Conservation (phyloP, 2,797 vertebrate species). For the Acestrorhynchus altus region DNA sequence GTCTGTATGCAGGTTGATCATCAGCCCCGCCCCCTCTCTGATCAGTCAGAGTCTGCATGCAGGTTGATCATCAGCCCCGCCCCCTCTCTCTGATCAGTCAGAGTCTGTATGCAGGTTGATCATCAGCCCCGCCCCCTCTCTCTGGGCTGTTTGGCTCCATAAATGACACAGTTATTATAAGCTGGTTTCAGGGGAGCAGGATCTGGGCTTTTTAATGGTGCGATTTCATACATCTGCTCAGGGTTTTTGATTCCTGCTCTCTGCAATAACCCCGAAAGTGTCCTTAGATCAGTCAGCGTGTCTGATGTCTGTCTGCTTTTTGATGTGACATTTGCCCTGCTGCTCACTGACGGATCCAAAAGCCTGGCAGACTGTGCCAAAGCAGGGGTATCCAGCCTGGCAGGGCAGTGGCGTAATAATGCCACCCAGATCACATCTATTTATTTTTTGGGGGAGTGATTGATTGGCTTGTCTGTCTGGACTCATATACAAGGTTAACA, state of each 20-base stretch:
- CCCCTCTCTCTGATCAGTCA: too few relatives aligned
- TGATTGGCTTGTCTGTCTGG: neutral
- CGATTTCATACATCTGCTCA: neutral
- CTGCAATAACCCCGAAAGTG: slow-evolving; percentile 16
- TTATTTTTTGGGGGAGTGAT: neutral
- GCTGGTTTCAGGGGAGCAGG: too few relatives aligned
- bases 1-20: too few relatives aligned
- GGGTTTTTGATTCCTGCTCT: slow-evolving; percentile 3
- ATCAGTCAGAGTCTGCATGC: too few relatives aligned
- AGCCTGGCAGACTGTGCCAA: slow-evolving; percentile 50
- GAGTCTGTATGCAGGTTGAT: too few relatives aligned
- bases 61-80: too few relatives aligned
- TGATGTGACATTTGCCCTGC: slow-evolving; percentile 61
- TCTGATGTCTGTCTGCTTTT: slow-evolving; percentile 47
- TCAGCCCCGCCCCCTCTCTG: too few relatives aligned
- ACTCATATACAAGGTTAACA: neutral
- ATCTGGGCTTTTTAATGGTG: too few relatives aligned
- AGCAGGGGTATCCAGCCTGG: slow-evolving; percentile 28
- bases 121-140: too few relatives aligned
- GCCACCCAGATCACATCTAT: slow-evolving; percentile 8
- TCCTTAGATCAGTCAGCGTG: slow-evolving; percentile 21
- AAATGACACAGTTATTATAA: too few relatives aligned
- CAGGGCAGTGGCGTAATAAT: slow-evolving; percentile 25
- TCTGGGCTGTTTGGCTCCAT: too few relatives aligned
- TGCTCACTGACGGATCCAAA: slow-evolving; percentile 45